Evolutionary conservation across 2,888 invertebrate species (phyloP), one percentile per base, ranked within the genome.

Genomic region (Lordiphosa andalusiaca): DNA sequence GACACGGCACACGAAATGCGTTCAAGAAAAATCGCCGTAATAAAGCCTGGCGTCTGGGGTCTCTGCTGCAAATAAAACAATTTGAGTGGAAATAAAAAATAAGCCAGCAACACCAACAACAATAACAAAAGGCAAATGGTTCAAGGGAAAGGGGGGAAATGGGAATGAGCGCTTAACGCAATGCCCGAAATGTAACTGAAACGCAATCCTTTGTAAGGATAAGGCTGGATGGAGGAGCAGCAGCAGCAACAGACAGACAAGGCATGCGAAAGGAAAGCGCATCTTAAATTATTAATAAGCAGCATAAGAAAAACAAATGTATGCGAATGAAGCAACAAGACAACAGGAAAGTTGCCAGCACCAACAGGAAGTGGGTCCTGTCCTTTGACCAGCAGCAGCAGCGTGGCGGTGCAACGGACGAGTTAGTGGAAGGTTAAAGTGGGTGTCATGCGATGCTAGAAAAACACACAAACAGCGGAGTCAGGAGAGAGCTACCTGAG

Each of bases 11-110:
- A 69, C 67, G 60, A 75, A 84, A 83, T 75, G 84, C 70, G 81
- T 69, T 75, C 70, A 84, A 84, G 83, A 84, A 84, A 84, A 85
- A 83, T 86, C 85, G 73, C 85, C 67, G 71, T 84, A 85, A 83
- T 86, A 83, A 85, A 82, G 75, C 63, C 71, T 52, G 71, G 56
- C 64, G 68, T 62, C 57, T 59, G 71, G 66, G 60, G 63, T 63
- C 51, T 64, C 52, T 55, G 67, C 61, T 58, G 67, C 72, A 74
- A 82, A 84, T 75, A 84, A 86, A 85, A 86, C 86, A 83, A 82
- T 83, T 84, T 84, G 73, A 85, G 81, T 80, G 85, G 76, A 78
- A 80, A 83, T 85, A 80, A 78, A 80, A 71, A 83, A 82, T 75
- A 83, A 77, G 33, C 51, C 36, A 59, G 36, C 37, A 38, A 12